Conservation (phyloP, 2,113 vertebrate genomes). For the Pelmatolapia mariae region DNA sequence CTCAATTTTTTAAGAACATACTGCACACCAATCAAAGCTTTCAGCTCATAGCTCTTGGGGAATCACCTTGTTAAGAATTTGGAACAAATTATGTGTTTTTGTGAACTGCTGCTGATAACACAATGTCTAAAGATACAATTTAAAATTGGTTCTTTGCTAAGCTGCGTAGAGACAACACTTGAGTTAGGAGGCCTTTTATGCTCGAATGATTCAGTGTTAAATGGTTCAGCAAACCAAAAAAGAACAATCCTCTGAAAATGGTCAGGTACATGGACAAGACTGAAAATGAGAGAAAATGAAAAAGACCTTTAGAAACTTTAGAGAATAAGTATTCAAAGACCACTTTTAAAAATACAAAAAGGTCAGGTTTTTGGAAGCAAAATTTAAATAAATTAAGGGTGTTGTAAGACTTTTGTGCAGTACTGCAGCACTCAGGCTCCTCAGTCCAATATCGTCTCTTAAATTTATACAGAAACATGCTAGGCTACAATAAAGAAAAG, state of each 20-base stretch:
- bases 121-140: neutral
- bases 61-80: neutral
- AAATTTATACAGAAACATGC: neutral
- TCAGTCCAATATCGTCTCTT: neutral
- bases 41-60: neutral
- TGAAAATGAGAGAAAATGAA: neutral
- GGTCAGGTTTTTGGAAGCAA: neutral
- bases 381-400: neutral
- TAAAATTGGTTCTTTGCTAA: neutral
- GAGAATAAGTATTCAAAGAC: neutral
- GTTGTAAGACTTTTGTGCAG: neutral
- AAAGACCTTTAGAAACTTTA: neutral
- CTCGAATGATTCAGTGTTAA: neutral
- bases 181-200: neutral
- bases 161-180: neutral
- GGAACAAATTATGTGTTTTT: neutral
- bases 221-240: neutral
- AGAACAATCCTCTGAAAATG: neutral
- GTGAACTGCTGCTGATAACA: neutral
- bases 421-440: neutral
- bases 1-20: neutral
- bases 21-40: neutral
- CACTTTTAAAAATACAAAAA: neutral
- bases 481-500: neutral
- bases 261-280: neutral